These are phyloP conservation scores for Hydractinia echinata DNA, from an alignment of 30 jellyfish, hydroid and myxozoan species.

Conservation along the genomic window DNA sequence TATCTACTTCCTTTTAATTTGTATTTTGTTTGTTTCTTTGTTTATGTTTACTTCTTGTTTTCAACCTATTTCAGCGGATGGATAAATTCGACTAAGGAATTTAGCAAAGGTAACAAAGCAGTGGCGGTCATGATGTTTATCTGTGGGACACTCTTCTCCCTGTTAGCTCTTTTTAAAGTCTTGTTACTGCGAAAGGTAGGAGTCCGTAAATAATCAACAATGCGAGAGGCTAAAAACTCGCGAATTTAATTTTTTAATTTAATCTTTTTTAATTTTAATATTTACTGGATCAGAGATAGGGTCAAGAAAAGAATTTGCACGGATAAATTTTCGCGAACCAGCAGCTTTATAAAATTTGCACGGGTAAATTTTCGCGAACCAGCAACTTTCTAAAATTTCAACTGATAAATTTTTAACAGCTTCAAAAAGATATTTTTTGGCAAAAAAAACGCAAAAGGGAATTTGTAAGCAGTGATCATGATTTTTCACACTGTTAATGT, in stretches of 20 bases:
- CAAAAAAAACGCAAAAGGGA: no score
- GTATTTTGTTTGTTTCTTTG: background rate
- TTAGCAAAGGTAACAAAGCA: slow-evolving; percentile 40
- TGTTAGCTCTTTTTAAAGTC: slow-evolving; percentile 48
- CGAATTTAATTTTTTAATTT: background rate
- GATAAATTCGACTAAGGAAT: slow-evolving; percentile 69
- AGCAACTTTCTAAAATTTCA: no score
- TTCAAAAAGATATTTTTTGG: no score
- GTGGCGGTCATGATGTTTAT: slow-evolving; percentile 88
- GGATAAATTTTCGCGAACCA: no score
- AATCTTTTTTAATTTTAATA: background rate
- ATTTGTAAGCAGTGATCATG: no score
- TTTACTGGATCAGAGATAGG: background rate
- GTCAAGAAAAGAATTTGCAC: no score
- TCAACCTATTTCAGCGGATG: slow-evolving; percentile 72
- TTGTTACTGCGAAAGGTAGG: slow-evolving; percentile 72
- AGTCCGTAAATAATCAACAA: background rate
- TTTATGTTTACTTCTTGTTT: background rate
- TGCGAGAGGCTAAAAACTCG: background rate
- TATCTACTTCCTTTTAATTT: background rate
- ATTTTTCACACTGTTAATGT: no score
- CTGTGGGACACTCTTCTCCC: slow-evolving; percentile 73
- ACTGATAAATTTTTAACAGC: no score
- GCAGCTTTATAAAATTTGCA: no score
- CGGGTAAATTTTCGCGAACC: no score